Base-by-base conservation (phyloP, 2,113 vertebrate species). In the Zosterops hypoxanthus region DNA sequence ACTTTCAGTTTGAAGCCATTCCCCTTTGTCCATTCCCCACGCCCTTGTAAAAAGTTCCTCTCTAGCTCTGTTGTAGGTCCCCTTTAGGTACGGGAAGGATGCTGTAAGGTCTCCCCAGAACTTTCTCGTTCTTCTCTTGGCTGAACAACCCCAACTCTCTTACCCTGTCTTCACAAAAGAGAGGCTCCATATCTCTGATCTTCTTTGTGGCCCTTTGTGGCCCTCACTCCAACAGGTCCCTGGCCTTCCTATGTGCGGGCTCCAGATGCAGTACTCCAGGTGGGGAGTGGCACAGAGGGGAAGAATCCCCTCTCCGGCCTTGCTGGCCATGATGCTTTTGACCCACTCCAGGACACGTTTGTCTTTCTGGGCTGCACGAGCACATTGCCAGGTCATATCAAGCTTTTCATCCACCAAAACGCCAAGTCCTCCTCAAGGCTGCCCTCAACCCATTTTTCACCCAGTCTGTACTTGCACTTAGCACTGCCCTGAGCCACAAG, bases 271-370 rank as follows among this genome's bases (percentile, higher is more conserved):
- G 24, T 11, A 28, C 12, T 73, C 10, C 33, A 53, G 36, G 39
- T 11, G 9, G 11, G 19, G 39, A 33, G 12, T 0, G 0, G 52
- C 39, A 5, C 1, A 39, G 6, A 66, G 8, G 11, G 12, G 28
- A 8, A 53, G 12, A 66, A 68, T 52, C 3, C 14, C 6, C 53
- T 60, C 86, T 25, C 12, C 31, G 1, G 5, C n/a, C 33, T 3
- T 53, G 39, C 46, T 69, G 39, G 33, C 28, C 23, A 46, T 10
- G 23, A 41, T 68, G 39, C n/a, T 52, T 59, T 82, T 46, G 33
- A 29, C 41, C 14, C 16, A 60, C 16, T 16, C 20, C 53, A 59
- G 13, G 16, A 21, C 21, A 52, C 1, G 6, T 59, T 10, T 68
- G 46, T 28, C 28, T n/a, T 46, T 82, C 36, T 53, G 20, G 53